Conservation (phyloP, 2,797 vertebrate genomes). For the Enteromius unitaeniatus region DNA sequence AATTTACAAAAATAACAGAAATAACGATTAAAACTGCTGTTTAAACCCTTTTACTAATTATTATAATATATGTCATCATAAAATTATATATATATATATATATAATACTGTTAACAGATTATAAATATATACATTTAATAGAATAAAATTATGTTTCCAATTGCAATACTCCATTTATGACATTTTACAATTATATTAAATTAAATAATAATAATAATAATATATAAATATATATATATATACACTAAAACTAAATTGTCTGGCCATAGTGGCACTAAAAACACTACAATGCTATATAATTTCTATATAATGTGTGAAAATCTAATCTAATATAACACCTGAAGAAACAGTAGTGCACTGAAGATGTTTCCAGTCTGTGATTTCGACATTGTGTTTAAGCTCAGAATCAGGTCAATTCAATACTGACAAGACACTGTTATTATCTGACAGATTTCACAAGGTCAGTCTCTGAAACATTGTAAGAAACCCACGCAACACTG, state of each 20-base stretch:
- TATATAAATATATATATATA: too few relatives aligned
- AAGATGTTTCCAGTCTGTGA: background rate
- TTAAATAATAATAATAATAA: too few relatives aligned
- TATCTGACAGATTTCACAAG: constrained; percentile 31
- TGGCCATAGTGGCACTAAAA: background rate
- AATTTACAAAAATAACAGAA: too few relatives aligned
- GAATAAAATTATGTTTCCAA: background rate
- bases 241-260: background rate
- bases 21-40: too few relatives aligned
- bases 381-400: constrained; percentile 1
- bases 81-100: background rate
- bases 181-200: too few relatives aligned
- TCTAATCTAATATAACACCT: background rate
- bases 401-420: constrained; percentile 16
- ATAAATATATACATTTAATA: background rate
- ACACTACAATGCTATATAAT: background rate
- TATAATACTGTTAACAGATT: too few relatives aligned
- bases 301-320: background rate
- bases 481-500: background rate
- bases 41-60: too few relatives aligned
- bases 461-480: constrained; percentile 5
- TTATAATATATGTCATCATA: too few relatives aligned
- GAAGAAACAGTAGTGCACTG: background rate
- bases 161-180: background rate
- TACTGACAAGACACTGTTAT: constrained; percentile 33